phyloP scores from a whole-genome alignment of 2,888 invertebrate genomes.

The Amiota minor region DNA sequence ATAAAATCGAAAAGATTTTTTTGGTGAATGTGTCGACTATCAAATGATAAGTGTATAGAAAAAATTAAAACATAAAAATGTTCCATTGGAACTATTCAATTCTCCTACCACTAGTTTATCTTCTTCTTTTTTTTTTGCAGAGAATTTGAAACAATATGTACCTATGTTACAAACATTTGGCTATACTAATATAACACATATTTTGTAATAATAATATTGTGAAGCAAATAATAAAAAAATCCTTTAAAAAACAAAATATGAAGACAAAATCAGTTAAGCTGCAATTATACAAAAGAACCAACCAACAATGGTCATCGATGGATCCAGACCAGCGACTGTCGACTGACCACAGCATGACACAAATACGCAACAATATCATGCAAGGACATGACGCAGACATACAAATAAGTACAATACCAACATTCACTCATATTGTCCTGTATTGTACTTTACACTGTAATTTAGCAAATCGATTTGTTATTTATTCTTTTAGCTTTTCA shows the following conservation, averaged over 20 bases:
- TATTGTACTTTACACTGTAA: slow-evolving; percentile 62
- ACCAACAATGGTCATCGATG: slow-evolving; percentile 31
- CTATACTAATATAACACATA: too few relatives aligned
- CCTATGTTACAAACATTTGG: too few relatives aligned
- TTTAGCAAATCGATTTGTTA: slow-evolving; percentile 67
- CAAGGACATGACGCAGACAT: slow-evolving; percentile 40
- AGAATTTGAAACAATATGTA: too few relatives aligned
- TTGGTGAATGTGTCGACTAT: too few relatives aligned
- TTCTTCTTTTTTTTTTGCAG: too few relatives aligned
- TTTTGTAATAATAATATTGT: too few relatives aligned
- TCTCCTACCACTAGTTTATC: too few relatives aligned
- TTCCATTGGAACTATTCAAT: too few relatives aligned
- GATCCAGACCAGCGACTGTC: slow-evolving; percentile 5
- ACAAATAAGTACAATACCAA: background rate
- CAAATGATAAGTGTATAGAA: too few relatives aligned
- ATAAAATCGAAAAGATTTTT: too few relatives aligned
- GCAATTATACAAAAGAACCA: slow-evolving; percentile 38
- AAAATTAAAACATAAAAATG: too few relatives aligned
- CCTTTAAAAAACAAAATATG: background rate
- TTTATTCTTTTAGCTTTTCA: slow-evolving; percentile 20
- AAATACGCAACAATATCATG: slow-evolving; percentile 19
- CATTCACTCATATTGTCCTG: slow-evolving; percentile 26
- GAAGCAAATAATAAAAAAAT: background rate
- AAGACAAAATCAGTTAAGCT: slow-evolving; percentile 35
- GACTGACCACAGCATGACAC: slow-evolving; percentile 44